Conservation (phyloP, 2,888 invertebrate genomes). For the Papilio demoleus region DNA sequence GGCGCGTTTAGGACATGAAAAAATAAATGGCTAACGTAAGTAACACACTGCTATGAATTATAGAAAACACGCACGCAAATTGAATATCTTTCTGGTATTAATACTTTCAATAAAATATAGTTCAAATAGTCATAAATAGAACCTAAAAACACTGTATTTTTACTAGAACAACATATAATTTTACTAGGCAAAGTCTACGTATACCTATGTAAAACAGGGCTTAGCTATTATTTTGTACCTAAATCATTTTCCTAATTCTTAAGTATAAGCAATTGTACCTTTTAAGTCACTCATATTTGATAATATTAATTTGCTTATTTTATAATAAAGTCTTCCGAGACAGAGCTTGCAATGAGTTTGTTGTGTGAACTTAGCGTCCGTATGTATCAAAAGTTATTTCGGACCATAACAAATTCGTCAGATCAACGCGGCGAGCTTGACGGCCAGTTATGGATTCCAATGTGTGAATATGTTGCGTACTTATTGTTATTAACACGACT, state of each 20-base stretch:
- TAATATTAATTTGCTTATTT: no score
- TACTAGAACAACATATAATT: no score
- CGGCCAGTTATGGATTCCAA: slow-evolving; percentile 65
- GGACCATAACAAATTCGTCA: slow-evolving; percentile 82
- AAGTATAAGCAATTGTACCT: no score
- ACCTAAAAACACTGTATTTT: no score
- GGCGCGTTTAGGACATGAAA: slow-evolving; percentile 78
- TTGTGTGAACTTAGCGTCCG: slow-evolving; percentile 41
- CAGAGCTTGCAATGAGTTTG: background rate
- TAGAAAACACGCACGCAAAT: slow-evolving; percentile 2
- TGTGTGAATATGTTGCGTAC: slow-evolving; percentile 71
- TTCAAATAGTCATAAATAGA: no score
- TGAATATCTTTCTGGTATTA: background rate
- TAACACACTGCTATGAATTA: slow-evolving; percentile 50
- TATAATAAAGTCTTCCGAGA: background rate
- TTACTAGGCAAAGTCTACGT: no score
- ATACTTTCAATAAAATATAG: no score
- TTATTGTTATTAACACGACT: slow-evolving; percentile 56
- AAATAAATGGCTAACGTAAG: slow-evolving; percentile 72
- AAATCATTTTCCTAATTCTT: no score
- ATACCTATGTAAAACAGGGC: no score
- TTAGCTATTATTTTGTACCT: no score
- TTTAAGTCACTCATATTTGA: no score
- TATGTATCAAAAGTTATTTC: slow-evolving; percentile 67
- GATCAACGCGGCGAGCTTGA: slow-evolving; percentile 75